Evolutionary conservation across 2,113 vertebrate genomes (phyloP), one percentile per base, ranked within the genome.

Genomic region (Hiodon tergisus): DNA sequence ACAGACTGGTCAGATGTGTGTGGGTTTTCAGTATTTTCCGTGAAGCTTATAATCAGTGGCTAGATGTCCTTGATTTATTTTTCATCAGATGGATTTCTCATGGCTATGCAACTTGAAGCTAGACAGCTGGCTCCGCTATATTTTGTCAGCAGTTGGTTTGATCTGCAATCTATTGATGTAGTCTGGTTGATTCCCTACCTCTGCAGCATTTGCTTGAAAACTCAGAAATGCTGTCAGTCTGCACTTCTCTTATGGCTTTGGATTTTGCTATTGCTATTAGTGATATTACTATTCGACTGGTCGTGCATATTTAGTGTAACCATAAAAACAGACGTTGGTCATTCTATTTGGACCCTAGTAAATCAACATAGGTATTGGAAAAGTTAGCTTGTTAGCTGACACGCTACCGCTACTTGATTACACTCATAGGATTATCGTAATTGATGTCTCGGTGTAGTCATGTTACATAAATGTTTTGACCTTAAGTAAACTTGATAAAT

Each of bases 401-500:
- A n/a, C n/a, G n/a, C n/a, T n/a, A n/a, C n/a, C n/a, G n/a, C n/a
- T n/a, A n/a, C n/a, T n/a, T 52, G 66, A 52, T 14, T 50, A 52
- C 54, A 57, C 54, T 8, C 5, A 14, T 46, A 14, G 48, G 31
- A 13, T 67, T 51, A 52, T 16, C 16, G 48, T 10, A 47, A 48
- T 13, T 48, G 17, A 67, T 13, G 6, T 50, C 50, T 50, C 5
- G 50, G 47, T 13, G 47, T 48, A 31, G 31, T 31, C 31, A 31
- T 67, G 65, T 48, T 67, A 5, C 65, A 67, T 13, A 67, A 53
- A 50, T 53, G 51, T 3, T 53, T 11, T 69, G 48, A 68, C 47
- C 47, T 68, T 8, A 53, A 69, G 52, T 69, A 51, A 69, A 69
- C 50, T 69, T n/a, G 11, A 69, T 69, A 9, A 69, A 53, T 53